phyloP scores from a whole-genome alignment of 2,888 invertebrate species.

The Chesias legatella region DNA sequence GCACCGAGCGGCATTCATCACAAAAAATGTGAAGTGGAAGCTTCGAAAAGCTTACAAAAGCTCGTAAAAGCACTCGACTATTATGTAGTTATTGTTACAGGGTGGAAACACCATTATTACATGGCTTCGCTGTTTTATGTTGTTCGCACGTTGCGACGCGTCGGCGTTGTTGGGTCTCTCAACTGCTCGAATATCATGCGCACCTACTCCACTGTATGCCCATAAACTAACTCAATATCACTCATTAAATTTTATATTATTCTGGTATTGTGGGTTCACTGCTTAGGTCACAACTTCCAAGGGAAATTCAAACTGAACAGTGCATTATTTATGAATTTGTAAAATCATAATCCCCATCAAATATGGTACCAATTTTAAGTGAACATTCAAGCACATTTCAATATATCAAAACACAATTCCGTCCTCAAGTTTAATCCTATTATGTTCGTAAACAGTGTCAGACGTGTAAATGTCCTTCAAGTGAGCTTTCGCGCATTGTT shows the following conservation, averaged over 20 bases:
- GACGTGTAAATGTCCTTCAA: slow-evolving; percentile 63
- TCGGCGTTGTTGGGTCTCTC: slow-evolving; percentile 37
- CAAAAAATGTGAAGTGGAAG: slow-evolving; percentile 74
- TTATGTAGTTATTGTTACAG: slow-evolving; percentile 80
- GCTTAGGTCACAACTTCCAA: too few relatives aligned
- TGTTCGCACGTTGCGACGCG: slow-evolving; percentile 59
- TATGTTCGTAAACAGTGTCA: slow-evolving; percentile 66
- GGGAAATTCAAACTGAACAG: too few relatives aligned
- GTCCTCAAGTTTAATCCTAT: slow-evolving; percentile 65
- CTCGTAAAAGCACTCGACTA: slow-evolving; percentile 79
- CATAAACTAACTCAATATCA: neutral
- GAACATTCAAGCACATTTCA: slow-evolving; percentile 39
- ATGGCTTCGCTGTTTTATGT: slow-evolving; percentile 66
- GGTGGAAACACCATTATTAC: slow-evolving; percentile 80
- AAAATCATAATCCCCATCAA: neutral
- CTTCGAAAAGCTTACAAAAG: slow-evolving; percentile 78
- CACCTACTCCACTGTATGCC: neutral
- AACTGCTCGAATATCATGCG: slow-evolving; percentile 4
- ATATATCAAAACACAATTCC: slow-evolving; percentile 58
- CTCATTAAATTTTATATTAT: too few relatives aligned
- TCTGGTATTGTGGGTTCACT: too few relatives aligned
- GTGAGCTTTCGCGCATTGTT: slow-evolving; percentile 65
- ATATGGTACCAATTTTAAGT: slow-evolving; percentile 29
- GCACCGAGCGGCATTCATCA: slow-evolving; percentile 61
- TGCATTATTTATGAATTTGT: too few relatives aligned